phyloP scores from a whole-genome alignment of 2,113 vertebrate species.

The Apaloderma vittatum region DNA sequence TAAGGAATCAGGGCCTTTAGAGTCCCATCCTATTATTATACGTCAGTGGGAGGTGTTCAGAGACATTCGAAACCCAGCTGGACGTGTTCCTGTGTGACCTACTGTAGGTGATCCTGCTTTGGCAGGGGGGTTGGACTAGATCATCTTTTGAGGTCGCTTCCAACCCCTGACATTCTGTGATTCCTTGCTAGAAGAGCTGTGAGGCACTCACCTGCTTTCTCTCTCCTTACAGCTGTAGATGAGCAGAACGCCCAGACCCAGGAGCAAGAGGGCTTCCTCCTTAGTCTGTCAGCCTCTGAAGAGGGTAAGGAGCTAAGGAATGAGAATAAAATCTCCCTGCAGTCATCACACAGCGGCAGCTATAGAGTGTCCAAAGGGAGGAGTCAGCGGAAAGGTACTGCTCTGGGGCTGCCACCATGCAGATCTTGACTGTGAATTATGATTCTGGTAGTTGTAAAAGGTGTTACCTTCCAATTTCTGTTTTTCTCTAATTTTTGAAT shows the following conservation, averaged over 20 bases:
- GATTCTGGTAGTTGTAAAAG: not conserved
- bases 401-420: not conserved
- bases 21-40: not conserved
- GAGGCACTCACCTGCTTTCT: not conserved
- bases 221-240: constrained; percentile 87
- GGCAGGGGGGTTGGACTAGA: no score
- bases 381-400: constrained; percentile 84
- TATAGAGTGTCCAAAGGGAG: constrained; percentile 75
- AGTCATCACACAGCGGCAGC: constrained; percentile 79
- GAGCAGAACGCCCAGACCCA: constrained; percentile 97
- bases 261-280: constrained; percentile 83
- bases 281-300: constrained; percentile 77
- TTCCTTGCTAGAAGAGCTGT: not conserved
- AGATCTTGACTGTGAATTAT: not conserved
- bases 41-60: not conserved
- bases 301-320: constrained; percentile 76
- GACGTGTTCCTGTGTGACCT: no score
- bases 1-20: not conserved
- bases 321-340: constrained; percentile 79
- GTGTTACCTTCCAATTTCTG: not conserved
- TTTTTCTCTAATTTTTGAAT: not conserved
- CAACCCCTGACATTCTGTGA: no score
- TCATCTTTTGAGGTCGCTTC: no score
- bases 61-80: no score
- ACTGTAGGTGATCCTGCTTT: no score